phyloP scores from a whole-genome alignment of 2,888 invertebrate species.

The Nebria brevicollis region DNA sequence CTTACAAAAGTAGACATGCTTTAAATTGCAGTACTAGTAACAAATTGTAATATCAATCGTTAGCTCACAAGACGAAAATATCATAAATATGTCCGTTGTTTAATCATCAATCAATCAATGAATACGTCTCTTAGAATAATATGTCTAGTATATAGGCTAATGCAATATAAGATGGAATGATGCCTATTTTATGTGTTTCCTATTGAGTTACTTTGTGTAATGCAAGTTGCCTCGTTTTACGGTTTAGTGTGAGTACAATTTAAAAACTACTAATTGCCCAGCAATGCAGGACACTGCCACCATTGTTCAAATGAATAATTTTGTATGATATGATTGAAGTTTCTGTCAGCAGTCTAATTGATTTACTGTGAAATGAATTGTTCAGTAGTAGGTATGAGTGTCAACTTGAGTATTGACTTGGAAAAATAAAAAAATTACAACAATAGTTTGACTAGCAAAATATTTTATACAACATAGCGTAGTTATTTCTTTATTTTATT shows the following conservation, averaged over 20 bases:
- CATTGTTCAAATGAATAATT: neutral
- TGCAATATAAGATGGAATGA: too few relatives aligned
- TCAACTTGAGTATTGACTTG: neutral
- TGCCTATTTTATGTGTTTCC: too few relatives aligned
- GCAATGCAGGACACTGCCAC: neutral
- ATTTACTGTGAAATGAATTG: neutral
- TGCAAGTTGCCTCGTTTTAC: neutral
- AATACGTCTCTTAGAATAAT: too few relatives aligned
- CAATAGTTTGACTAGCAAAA: neutral
- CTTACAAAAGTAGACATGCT: too few relatives aligned
- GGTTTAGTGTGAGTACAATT: neutral
- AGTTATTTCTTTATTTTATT: slow-evolving; percentile 1
- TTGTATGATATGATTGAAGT: neutral
- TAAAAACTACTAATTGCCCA: neutral
- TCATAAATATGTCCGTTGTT: too few relatives aligned
- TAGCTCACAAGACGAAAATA: too few relatives aligned
- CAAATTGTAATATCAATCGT: too few relatives aligned
- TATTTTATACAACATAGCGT: neutral
- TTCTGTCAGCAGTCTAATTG: neutral
- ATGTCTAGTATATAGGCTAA: too few relatives aligned
- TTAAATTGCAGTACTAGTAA: too few relatives aligned
- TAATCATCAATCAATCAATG: too few relatives aligned
- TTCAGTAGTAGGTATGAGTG: neutral
- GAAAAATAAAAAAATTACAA: neutral
- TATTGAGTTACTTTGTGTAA: neutral